Percentiles rank a stretch among this genome's conserved stretches.
Conservation (phyloP, 2,888 invertebrate genomes). For the Hyles lineata region DNA sequence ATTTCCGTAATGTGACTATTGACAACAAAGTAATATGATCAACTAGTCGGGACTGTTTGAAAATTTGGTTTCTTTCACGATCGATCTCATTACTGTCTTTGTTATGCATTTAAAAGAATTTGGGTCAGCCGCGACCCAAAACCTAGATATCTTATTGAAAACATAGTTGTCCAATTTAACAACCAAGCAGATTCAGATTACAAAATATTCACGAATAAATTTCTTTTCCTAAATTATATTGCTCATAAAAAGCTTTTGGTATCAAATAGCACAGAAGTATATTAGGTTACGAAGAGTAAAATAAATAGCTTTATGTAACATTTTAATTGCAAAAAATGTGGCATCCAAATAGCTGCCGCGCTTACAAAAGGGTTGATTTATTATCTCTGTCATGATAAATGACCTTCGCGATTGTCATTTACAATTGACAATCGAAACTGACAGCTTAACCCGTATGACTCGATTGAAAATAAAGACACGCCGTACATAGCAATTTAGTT, state of each 20-base stretch:
- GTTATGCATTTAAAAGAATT: background rate
- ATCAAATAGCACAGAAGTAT: no score
- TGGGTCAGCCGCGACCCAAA: background rate
- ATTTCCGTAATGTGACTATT: constrained; percentile 16
- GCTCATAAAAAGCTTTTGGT: no score
- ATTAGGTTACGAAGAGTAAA: background rate
- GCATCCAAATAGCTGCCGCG: background rate
- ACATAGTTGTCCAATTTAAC: background rate
- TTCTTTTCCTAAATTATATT: no score
- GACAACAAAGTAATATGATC: constrained; percentile 8
- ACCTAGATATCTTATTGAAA: constrained; percentile 6
- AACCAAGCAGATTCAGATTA: background rate
- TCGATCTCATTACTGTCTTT: background rate
- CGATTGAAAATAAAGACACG: background rate
- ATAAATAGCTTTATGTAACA: background rate
- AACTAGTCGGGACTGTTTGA: background rate
- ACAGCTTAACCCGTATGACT: background rate
- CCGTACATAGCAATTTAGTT: background rate
- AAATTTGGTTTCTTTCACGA: constrained; percentile 3
- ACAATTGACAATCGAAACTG: constrained; percentile 19
- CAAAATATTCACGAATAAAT: no score
- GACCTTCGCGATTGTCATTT: constrained; percentile 20
- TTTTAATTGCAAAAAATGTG: background rate
- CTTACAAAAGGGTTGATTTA: constrained; percentile 9
- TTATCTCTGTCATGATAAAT: background rate